These are phyloP conservation scores for Patella depressa DNA, from an alignment of 2,888 invertebrate genomes.

Conservation along the genomic window DNA sequence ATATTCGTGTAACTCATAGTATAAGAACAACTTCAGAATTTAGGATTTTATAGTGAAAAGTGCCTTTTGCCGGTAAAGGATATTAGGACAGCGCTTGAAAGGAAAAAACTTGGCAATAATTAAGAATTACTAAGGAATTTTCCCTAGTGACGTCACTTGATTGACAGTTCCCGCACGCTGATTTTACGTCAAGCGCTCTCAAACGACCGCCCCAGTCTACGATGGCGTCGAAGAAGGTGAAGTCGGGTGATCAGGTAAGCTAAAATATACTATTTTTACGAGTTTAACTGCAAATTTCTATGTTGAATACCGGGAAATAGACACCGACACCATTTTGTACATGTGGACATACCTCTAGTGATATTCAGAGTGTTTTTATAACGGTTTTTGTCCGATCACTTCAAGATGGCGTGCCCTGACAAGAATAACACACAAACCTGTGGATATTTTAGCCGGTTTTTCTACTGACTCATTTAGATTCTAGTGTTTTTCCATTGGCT, in stretches of 20 bases:
- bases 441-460: too few species aligned
- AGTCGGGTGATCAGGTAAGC: conserved; percentile 48
- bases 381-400: too few species aligned
- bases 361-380: too few species aligned
- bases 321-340: too few species aligned
- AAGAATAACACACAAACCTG: background rate
- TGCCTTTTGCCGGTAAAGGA: conserved; percentile 9
- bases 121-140: conserved; percentile 20
- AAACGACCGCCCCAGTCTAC: conserved; percentile 39
- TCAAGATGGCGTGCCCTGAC: conserved; percentile 11
- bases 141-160: conserved; percentile 48
- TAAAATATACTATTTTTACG: background rate
- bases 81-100: background rate
- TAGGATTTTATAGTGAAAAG: conserved; percentile 9
- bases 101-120: conserved; percentile 11
- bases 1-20: background rate
- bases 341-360: too few species aligned
- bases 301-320: too few species aligned
- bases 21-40: conserved; percentile 8
- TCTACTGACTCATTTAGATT: too few species aligned
- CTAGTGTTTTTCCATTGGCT: too few species aligned
- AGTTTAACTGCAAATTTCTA: background rate
- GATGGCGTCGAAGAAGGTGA: conserved; percentile 56
- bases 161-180: conserved; percentile 35
- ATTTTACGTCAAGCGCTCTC: conserved; percentile 23